Evolutionary conservation across 2,797 vertebrate genomes (phyloP).

Genomic region (Sebastiscus tertius): DNA sequence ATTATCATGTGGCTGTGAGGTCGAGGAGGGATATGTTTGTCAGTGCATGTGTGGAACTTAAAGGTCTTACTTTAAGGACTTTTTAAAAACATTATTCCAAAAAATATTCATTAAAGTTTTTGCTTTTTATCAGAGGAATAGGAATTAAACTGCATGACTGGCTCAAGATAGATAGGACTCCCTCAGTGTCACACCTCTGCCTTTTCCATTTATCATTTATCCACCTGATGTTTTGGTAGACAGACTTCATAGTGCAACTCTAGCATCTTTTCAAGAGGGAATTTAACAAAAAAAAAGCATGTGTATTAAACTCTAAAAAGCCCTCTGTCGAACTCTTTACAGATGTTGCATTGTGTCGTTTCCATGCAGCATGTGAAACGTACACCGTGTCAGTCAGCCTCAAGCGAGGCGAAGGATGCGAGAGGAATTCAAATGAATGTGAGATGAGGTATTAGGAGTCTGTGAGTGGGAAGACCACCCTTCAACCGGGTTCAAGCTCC

Average conservation of each 20-base stretch:
- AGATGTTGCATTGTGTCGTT: neutral
- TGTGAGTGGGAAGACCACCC: neutral
- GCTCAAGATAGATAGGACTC: neutral
- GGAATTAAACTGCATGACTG: neutral
- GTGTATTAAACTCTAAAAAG: neutral
- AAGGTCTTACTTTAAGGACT: neutral
- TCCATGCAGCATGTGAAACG: neutral
- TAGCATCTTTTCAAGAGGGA: neutral
- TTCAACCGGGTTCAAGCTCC: conserved; percentile 27
- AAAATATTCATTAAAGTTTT: neutral
- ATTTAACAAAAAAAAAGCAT: neutral
- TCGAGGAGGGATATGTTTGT: neutral
- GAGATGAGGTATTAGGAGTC: conserved; percentile 10
- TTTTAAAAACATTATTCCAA: neutral
- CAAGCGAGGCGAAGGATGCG: neutral
- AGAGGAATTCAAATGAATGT: conserved; percentile 40
- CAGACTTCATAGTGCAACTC: neutral
- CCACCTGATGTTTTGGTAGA: conserved; percentile 1
- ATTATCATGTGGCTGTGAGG: neutral
- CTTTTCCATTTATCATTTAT: neutral
- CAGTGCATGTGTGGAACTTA: neutral
- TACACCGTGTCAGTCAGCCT: conserved; percentile 13
- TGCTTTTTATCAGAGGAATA: neutral
- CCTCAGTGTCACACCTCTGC: neutral
- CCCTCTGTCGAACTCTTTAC: neutral